Percentiles rank a stretch among this genome's conserved stretches.
Evolutionary conservation across 2,888 invertebrate species (phyloP).

Genomic region (Mimumesa dahlbomi): DNA sequence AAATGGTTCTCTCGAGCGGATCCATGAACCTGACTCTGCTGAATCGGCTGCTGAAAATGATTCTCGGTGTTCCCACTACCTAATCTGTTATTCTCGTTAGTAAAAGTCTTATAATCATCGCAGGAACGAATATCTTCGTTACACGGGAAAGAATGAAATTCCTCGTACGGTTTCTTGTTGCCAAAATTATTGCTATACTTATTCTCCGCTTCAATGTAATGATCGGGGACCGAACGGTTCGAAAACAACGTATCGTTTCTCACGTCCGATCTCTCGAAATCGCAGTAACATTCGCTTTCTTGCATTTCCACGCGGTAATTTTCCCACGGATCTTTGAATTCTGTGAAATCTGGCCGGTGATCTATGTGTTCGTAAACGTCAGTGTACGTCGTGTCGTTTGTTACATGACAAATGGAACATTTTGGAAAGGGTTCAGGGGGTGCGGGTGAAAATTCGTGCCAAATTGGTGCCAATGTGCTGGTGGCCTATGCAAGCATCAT

Average conservation of each 20-base stretch:
- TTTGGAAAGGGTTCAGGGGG: slow-evolving; percentile 29
- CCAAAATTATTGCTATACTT: slow-evolving; percentile 21
- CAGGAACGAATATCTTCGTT: too few relatives aligned
- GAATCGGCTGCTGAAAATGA: slow-evolving; percentile 3
- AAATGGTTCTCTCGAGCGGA: too few relatives aligned
- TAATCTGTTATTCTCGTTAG: too few relatives aligned
- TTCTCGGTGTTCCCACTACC: too few relatives aligned
- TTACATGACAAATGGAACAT: slow-evolving; percentile 45
- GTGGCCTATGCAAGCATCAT: slow-evolving; percentile 79
- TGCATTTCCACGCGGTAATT: slow-evolving; percentile 32
- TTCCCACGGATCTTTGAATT: slow-evolving; percentile 89
- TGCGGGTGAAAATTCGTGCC: slow-evolving; percentile 71
- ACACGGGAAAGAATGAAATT: too few relatives aligned
- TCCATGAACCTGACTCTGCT: slow-evolving; percentile 8
- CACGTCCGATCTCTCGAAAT: slow-evolving; percentile 13
- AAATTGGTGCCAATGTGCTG: slow-evolving; percentile 77
- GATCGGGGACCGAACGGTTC: too few relatives aligned
- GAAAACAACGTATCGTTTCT: slow-evolving; percentile 6
- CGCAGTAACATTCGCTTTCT: too few relatives aligned
- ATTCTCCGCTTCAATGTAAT: too few relatives aligned
- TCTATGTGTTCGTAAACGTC: slow-evolving; percentile 50
- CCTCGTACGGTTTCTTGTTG: slow-evolving; percentile 13
- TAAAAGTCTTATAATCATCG: too few relatives aligned
- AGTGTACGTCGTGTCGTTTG: slow-evolving; percentile 52
- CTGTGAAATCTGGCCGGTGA: slow-evolving; percentile 76